Base-by-base conservation (phyloP, 2,797 vertebrate species). In the Gallirallus australis region DNA sequence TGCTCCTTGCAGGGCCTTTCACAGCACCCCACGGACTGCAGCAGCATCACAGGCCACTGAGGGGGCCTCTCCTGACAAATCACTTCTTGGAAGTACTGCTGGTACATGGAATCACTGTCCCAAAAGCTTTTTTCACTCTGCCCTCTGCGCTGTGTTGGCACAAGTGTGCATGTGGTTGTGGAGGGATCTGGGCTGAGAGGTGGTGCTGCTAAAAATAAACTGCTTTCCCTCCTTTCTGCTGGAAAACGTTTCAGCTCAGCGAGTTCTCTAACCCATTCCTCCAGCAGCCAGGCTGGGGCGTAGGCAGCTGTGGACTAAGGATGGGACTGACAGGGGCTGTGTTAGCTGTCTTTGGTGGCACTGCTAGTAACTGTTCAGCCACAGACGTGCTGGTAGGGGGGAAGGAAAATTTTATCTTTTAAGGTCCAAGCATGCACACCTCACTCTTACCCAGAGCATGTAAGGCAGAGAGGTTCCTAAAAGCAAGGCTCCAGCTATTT, bases 191-290 rank as follows among this genome's bases (percentile, higher is more conserved):
- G 35, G 33, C 64, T 91, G 50, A 84, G 73, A 89, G 59, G 33
- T 72, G 30, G 5, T 92, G 40, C 54, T 90, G 69, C 90, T 90
- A 95, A 94, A 90, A 90, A 86, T 59, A 93, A 71, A 8, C 27
- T 19, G 10, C 14, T 33, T 24, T 23, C 21, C 28, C 27, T 23
- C 5, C 5, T 69, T 96, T 89, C 52, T 52, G 6, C 68, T 94
- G 69, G 76, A 94, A 90, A 95, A 90, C 19, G 21, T 88, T 91
- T 92, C 45, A 42, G 66, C 50, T 91, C 79, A 60, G 35, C 27
- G 52, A 94, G 27, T 54, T 91, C 70, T 93, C 56, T 71, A 28
- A 66, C 91, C 77, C 48, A 37, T 81, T 86, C 66, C 47, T 52
- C 20, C 10, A 14, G 69, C 85, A 94, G 82, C 33, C 50, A 4